Percentiles rank a stretch among this genome's conserved stretches.
phyloP scores from a whole-genome alignment of 2,113 vertebrate genomes.

The Cynocephalus volans region DNA sequence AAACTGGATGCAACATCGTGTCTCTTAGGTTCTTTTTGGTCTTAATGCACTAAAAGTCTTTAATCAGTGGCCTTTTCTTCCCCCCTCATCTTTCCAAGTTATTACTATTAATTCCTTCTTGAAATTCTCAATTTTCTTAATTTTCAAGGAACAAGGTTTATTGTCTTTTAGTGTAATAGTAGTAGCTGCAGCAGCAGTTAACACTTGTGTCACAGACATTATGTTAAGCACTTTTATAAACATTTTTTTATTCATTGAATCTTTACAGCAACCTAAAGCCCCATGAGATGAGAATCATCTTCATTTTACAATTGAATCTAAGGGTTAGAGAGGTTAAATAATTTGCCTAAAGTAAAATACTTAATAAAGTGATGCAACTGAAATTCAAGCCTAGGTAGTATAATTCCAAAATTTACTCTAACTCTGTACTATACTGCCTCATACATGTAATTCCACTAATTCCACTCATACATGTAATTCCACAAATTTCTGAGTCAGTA shows the following conservation, averaged over 20 bases:
- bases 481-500: neutral
- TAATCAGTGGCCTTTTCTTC: neutral
- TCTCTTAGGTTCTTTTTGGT: neutral
- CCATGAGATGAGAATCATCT: neutral
- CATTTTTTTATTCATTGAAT: neutral
- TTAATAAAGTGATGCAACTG: neutral
- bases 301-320: conserved; percentile 1
- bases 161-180: neutral
- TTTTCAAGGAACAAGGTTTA: conserved; percentile 7
- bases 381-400: neutral
- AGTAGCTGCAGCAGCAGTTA: neutral
- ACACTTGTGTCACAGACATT: neutral
- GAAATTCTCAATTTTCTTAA: neutral
- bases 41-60: neutral
- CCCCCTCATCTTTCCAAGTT: neutral
- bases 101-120: neutral
- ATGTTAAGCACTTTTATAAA: neutral
- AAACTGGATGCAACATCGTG: neutral
- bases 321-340: conserved; percentile 1
- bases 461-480: neutral
- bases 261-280: neutral
- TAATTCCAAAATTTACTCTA: neutral
- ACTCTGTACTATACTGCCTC: neutral
- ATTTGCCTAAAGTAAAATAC: neutral
- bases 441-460: neutral